These are phyloP conservation scores for Hemicentrotus pulcherrimus DNA, from an alignment of 35 echinoderm and acorn worm genomes.

Conservation along the genomic window DNA sequence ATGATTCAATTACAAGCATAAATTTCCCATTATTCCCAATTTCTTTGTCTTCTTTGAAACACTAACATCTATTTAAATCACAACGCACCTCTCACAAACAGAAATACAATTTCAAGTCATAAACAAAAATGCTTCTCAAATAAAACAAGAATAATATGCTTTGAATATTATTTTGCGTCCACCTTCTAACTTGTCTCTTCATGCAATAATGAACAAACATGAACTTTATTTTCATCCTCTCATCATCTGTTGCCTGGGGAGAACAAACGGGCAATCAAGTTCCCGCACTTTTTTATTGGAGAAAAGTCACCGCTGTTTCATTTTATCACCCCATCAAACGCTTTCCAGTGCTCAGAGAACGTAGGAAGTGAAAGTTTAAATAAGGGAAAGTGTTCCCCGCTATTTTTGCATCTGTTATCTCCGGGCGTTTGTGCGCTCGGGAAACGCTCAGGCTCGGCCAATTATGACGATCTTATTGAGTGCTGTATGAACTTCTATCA, in stretches of 20 bases:
- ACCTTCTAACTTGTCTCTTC: neutral
- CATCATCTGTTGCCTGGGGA: neutral
- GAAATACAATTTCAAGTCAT: too few species aligned
- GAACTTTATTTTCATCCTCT: neutral
- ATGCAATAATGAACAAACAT: neutral
- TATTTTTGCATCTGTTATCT: conserved; percentile 42
- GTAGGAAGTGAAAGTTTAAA: neutral
- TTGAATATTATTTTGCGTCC: too few species aligned
- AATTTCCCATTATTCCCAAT: too few species aligned
- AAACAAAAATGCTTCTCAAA: too few species aligned
- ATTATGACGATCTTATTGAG: neutral
- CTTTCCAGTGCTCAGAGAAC: neutral
- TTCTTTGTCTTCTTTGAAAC: too few species aligned
- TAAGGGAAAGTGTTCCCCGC: neutral
- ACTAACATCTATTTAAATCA: too few species aligned
- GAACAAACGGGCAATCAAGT: conserved; percentile 10
- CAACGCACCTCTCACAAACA: too few species aligned
- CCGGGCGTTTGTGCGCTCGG: neutral
- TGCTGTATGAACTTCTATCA: neutral
- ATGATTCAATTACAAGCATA: too few species aligned
- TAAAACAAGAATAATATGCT: too few species aligned
- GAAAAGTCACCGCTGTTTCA: conserved; percentile 42
- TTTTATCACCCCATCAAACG: conserved; percentile 26
- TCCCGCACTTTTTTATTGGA: conserved; percentile 31
- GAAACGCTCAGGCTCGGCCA: neutral